Percentiles rank a stretch among this genome's conserved stretches.
These are phyloP conservation scores for Mixornis gularis DNA, from an alignment of 2,113 vertebrate species.

Conservation along the genomic window DNA sequence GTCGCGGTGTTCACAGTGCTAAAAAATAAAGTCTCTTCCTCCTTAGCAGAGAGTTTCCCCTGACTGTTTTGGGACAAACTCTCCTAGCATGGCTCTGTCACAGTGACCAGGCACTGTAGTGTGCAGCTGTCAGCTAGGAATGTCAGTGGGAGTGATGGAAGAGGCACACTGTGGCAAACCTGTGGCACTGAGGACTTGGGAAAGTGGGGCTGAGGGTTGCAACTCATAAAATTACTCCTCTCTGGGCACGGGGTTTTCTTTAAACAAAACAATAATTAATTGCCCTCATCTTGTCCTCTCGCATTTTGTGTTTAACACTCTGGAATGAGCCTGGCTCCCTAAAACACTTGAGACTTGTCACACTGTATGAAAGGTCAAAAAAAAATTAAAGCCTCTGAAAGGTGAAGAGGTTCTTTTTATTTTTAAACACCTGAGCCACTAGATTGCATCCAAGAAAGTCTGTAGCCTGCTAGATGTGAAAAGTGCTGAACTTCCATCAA, in stretches of 20 bases:
- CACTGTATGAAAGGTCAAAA: not conserved
- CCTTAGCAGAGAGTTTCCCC: not conserved
- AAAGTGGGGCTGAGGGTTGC: not conserved
- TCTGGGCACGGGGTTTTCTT: fast-evolving
- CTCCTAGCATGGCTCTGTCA: fast-evolving
- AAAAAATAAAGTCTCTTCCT: not conserved
- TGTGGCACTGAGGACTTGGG: not conserved
- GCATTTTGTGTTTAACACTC: not conserved
- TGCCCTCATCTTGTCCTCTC: not conserved
- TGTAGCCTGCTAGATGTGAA: not conserved
- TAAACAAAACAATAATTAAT: not conserved
- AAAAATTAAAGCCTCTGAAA: not conserved
- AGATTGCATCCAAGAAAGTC: not conserved
- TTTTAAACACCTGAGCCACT: not conserved
- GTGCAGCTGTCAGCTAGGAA: not conserved
- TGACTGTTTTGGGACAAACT: not conserved
- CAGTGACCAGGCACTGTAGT: not conserved
- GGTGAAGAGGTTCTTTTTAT: not conserved
- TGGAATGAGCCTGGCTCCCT: not conserved
- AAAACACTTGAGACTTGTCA: not conserved
- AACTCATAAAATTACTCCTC: not conserved
- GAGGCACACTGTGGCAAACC: not conserved
- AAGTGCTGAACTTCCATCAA: not conserved
- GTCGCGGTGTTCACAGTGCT: not conserved
- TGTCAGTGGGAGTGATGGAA: not conserved